Conservation (phyloP, 2,113 vertebrate species). For the pig (Sus scrofa) region T2T-Sscrofa CM000812.6:76178001-76178500, state of each 20-base stretch:
- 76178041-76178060: not conserved
- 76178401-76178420: not conserved
- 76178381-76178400: not conserved
- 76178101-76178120: not conserved
- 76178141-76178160: not conserved
- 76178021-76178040: not conserved
- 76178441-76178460: not conserved
- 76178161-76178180: not conserved
- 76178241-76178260: not conserved
- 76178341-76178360: not conserved
- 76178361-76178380: not conserved
- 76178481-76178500: accelerated
- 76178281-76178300: not conserved
- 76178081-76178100: not conserved
- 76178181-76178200: not conserved
- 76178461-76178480: accelerated
- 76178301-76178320: not conserved
- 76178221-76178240: not conserved
- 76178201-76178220: not conserved
- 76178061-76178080: not conserved
- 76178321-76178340: not conserved
- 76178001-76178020: not conserved
- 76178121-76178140: not conserved
- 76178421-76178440: not conserved
- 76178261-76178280: not conserved